Conservation (phyloP, 2,797 vertebrate genomes). For the Todus mexicanus region DNA sequence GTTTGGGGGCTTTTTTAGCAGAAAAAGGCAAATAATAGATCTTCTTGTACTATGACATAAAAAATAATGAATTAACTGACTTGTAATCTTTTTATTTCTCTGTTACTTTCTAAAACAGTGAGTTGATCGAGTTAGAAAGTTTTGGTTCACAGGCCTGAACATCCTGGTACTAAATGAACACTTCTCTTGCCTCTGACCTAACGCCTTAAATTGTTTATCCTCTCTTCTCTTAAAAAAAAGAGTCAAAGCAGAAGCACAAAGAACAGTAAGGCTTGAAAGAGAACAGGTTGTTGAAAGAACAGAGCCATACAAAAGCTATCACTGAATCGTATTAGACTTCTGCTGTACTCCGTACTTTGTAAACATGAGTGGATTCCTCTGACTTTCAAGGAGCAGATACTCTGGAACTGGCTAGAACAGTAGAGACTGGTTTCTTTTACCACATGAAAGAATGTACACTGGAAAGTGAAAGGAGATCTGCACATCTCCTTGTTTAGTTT, state of each 20-base stretch:
- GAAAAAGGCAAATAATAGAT: background rate
- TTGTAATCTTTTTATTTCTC: background rate
- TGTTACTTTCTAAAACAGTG: background rate
- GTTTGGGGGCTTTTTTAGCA: too few relatives aligned
- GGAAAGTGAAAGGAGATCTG: background rate
- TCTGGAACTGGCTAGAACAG: background rate
- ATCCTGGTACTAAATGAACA: background rate
- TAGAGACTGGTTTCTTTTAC: background rate
- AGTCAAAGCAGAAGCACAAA: background rate
- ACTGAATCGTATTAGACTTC: conserved; percentile 12
- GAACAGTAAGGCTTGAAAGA: background rate
- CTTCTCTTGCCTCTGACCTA: background rate
- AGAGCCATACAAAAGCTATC: background rate
- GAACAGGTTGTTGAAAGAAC: background rate
- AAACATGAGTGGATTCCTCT: background rate
- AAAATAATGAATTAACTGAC: background rate
- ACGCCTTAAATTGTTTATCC: background rate
- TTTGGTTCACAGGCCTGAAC: background rate
- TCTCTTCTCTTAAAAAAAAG: background rate
- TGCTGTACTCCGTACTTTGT: background rate
- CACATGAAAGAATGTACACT: background rate
- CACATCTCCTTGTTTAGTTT: background rate
- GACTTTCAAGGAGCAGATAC: conserved; percentile 16
- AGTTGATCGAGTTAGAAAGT: background rate
- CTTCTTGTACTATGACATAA: background rate